Evolutionary conservation across 2,888 invertebrate genomes (phyloP).

Genomic region (Orchestes rusci): DNA sequence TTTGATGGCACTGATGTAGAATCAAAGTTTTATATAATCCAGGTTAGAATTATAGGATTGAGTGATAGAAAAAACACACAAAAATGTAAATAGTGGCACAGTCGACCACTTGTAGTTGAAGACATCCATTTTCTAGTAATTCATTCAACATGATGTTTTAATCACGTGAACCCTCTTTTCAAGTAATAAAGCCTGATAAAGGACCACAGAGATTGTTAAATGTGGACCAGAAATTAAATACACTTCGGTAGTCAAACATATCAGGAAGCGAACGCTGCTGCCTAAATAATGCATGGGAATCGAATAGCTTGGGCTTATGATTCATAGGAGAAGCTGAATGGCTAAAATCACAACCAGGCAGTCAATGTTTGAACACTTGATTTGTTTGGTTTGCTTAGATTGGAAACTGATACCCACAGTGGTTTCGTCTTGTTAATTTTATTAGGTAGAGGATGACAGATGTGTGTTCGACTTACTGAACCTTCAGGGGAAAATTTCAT

Average conservation of each 20-base stretch:
- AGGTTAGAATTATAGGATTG: no score
- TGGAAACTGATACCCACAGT: constrained; percentile 9
- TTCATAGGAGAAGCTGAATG: constrained; percentile 31
- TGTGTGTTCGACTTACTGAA: neutral
- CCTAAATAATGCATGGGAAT: constrained; percentile 34
- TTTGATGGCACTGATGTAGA: no score
- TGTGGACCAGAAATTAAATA: no score
- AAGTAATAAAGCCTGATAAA: no score
- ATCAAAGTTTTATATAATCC: no score
- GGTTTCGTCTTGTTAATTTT: constrained; percentile 12
- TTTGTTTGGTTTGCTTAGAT: constrained; percentile 32
- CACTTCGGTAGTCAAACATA: constrained; percentile 15
- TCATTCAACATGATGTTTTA: no score
- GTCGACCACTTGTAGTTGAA: no score
- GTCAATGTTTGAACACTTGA: constrained; percentile 35
- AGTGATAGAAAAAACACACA: no score
- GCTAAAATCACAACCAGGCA: constrained; percentile 31
- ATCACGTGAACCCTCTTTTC: no score
- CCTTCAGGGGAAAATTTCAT: neutral
- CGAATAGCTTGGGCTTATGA: constrained; percentile 30
- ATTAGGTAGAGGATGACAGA: constrained; percentile 14
- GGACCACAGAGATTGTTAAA: no score
- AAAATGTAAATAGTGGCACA: no score
- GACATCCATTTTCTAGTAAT: no score
- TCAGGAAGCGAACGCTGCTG: constrained; percentile 33